Conservation (phyloP, 2,113 vertebrate genomes). For the Platysternon megacephalum region DNA sequence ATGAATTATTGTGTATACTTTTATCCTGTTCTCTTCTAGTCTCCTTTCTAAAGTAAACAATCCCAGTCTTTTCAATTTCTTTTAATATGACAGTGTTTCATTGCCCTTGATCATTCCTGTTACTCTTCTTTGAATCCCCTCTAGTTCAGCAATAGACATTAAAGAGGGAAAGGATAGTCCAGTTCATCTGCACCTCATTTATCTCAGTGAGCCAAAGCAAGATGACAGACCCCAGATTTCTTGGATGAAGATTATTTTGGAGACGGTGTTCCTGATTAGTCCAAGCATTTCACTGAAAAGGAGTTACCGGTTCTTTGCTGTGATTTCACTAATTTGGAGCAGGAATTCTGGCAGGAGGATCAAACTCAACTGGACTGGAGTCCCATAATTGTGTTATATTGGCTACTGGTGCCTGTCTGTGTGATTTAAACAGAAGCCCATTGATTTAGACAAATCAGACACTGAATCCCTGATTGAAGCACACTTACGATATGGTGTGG, state of each 20-base stretch:
- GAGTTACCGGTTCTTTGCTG: neutral
- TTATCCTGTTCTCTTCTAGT: neutral
- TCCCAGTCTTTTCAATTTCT: neutral
- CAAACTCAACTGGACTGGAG: neutral
- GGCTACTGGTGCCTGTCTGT: neutral
- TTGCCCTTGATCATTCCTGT: neutral
- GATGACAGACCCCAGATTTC: neutral
- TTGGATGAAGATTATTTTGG: neutral
- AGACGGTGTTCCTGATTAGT: neutral
- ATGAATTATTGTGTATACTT: neutral
- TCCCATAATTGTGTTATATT: neutral
- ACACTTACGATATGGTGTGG: rapidly evolving
- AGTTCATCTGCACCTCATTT: neutral
- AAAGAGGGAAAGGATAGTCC: neutral
- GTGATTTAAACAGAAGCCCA: neutral
- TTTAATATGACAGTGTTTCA: neutral
- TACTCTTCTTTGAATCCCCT: neutral
- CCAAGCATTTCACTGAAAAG: neutral
- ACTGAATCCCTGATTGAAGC: neutral
- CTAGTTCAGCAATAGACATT: neutral
- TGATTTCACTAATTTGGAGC: neutral
- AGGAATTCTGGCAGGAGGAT: neutral
- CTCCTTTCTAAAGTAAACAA: neutral
- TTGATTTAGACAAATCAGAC: neutral
- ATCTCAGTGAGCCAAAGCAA: neutral